Evolutionary conservation across 2,888 invertebrate species (phyloP).

Genomic region (Diaphora mendica): DNA sequence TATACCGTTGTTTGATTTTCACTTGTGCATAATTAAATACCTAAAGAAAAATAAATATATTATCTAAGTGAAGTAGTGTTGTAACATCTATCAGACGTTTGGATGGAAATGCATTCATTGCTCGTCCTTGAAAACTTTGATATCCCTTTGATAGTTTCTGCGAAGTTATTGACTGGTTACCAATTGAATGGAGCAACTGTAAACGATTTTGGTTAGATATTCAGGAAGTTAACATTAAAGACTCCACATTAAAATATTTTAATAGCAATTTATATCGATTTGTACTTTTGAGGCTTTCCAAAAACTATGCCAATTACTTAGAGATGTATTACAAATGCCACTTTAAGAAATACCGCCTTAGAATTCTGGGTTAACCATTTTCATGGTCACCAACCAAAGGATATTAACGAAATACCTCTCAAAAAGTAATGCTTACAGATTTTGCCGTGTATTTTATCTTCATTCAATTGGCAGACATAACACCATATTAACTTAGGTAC

Average conservation of each 20-base stretch:
- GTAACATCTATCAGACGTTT: background rate
- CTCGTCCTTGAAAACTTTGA: background rate
- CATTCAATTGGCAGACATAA: background rate
- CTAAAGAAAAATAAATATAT: background rate
- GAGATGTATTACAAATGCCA: background rate
- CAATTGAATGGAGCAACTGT: background rate
- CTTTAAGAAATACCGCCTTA: background rate
- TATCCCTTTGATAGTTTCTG: background rate
- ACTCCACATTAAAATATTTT: background rate
- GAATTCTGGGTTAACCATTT: background rate
- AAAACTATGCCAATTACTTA: background rate
- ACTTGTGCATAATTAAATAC: background rate
- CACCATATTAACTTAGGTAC: background rate
- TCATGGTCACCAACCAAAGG: background rate
- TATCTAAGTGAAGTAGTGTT: background rate
- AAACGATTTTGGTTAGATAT: background rate
- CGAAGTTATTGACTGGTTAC: background rate
- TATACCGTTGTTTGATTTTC: too few relatives aligned
- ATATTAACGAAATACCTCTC: background rate
- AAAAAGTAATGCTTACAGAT: background rate
- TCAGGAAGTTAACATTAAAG: background rate
- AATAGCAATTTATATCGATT: background rate
- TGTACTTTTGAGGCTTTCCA: background rate
- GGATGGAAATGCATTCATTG: background rate
- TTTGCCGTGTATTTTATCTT: background rate